Base-by-base conservation (phyloP, 2,888 invertebrate genomes). In the Agrenia bidenticulata region DNA sequence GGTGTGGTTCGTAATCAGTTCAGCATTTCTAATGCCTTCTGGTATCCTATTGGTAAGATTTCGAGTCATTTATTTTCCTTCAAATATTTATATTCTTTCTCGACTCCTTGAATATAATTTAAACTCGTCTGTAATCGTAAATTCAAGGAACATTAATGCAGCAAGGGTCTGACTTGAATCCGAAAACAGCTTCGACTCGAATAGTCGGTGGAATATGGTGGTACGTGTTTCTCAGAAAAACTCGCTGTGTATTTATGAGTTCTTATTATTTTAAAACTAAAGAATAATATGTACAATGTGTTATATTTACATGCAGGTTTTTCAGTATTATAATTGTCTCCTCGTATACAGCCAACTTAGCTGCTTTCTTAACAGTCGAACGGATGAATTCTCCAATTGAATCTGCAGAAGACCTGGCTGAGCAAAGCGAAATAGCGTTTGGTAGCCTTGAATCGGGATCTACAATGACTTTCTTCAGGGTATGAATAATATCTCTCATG, bases 21-120 rank as follows among this genome's bases (percentile, higher is more conserved):
- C 84, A 93, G 90, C 73, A 87, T 98, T 60, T 92, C 94, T 77
- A 97, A 97, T 82, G 92, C 92, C 76, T 91, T 97, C 82, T 96
- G 95, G 95, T 96, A 96, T 83, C 91, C 92, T 72, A 92, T 95
- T 51, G 96, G 56, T 57, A 57, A 2, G 41, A 45, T 39, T 39
- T 7, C 39, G 9, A 39, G 39, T 39, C 15, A 39, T 39, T 11
- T 15, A 7, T 11, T 11, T 39, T 39, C 39, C 39, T 39, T 39
- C 39, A 15, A 15, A 39, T 7, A 39, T 39, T 39, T 7, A 7
- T 39, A 39, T 7, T 39, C 15, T 39, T 11, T 39, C 39, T 39
- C 39, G 7, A 39, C 15, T 39, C 7, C 7, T 15, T 7, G 39
- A 15, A 39, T 15, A 39, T 39, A 39, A 39, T 39, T 39, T 32